phyloP scores from a whole-genome alignment of 2,888 invertebrate species.

The Phania funesta region DNA sequence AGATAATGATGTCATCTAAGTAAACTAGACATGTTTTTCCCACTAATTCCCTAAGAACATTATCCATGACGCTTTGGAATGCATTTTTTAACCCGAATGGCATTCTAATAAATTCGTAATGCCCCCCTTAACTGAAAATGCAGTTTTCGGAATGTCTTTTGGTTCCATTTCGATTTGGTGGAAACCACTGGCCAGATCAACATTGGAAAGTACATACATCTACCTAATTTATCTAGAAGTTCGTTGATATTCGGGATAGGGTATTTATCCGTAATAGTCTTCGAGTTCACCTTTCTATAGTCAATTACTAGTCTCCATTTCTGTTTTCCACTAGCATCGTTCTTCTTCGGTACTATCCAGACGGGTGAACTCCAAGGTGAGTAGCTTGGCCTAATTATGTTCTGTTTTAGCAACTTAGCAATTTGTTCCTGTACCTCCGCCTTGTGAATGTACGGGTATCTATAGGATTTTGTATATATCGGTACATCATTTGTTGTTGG shows the following conservation, averaged over 20 bases:
- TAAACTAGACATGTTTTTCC: conserved; percentile 20
- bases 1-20: conserved; percentile 27
- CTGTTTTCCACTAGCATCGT: not conserved
- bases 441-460: not conserved
- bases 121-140: not conserved
- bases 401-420: not conserved
- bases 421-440: not conserved
- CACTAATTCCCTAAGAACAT: conserved; percentile 2
- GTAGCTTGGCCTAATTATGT: not conserved
- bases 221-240: not conserved
- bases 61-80: not conserved
- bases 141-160: not conserved
- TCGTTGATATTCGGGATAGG: not conserved
- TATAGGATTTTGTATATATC: not conserved
- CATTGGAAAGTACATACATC: not conserved
- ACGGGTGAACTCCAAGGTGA: not conserved
- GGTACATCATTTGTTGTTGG: not conserved
- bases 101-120: not conserved
- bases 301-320: not conserved
- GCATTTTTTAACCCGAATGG: not conserved
- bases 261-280: not conserved
- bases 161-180: not conserved
- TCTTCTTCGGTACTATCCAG: no score
- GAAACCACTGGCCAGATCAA: not conserved
- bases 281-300: not conserved